Percentiles rank a stretch among this genome's conserved stretches.
phyloP scores from a whole-genome alignment of 2,113 vertebrate genomes.

The Microtus ochrogaster region DNA sequence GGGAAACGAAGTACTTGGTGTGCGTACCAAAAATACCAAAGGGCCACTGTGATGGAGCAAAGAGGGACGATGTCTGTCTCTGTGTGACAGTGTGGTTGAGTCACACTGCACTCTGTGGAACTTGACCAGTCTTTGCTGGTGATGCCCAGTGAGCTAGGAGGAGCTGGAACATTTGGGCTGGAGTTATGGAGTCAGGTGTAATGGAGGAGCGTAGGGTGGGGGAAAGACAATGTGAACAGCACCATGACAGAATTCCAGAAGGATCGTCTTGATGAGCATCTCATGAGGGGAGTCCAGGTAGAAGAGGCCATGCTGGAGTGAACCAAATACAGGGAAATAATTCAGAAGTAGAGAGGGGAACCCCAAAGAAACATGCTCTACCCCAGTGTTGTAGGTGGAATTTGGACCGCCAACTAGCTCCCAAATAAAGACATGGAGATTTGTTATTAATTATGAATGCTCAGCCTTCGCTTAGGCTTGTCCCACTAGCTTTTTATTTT shows the following conservation, averaged over 20 bases:
- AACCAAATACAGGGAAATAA: not conserved
- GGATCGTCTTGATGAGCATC: not conserved
- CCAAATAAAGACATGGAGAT: not conserved
- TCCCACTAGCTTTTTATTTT: not conserved
- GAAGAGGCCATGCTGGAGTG: not conserved
- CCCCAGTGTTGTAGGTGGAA: not conserved
- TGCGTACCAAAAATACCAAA: not conserved
- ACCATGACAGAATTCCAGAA: not conserved
- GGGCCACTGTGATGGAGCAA: fast-evolving
- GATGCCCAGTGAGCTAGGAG: not conserved
- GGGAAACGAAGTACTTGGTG: not conserved
- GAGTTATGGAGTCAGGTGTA: not conserved
- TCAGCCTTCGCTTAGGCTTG: not conserved
- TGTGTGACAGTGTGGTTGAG: not conserved
- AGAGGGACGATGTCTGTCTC: not conserved
- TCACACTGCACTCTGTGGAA: not conserved
- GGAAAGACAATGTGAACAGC: not conserved
- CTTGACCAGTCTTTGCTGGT: not conserved
- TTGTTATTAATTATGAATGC: not conserved
- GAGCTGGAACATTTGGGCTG: not conserved
- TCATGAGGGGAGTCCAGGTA: not conserved
- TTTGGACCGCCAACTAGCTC: not conserved
- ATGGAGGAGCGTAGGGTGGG: not conserved
- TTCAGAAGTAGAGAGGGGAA: not conserved
- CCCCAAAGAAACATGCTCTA: not conserved